These are phyloP conservation scores for Callaeas wilsoni DNA, from an alignment of 2,113 vertebrate genomes.

Conservation along the genomic window DNA sequence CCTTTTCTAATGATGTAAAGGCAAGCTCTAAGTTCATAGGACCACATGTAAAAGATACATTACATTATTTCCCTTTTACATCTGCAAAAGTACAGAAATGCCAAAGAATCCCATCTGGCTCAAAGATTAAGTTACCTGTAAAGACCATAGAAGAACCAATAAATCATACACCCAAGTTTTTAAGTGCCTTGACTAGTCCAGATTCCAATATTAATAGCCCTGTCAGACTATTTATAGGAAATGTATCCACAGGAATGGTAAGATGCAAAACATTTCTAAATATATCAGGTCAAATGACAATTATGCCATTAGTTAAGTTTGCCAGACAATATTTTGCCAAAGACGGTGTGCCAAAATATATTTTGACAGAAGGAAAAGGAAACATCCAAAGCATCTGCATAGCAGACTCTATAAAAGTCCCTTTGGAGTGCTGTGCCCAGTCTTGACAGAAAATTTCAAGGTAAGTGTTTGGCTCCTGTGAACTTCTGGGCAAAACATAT, in stretches of 20 bases:
- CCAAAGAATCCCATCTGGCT: background rate
- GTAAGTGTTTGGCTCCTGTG: constrained; percentile 28
- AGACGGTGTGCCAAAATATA: constrained; percentile 34
- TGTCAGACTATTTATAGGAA: constrained; percentile 36
- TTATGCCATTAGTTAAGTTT: constrained; percentile 37
- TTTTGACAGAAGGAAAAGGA: constrained; percentile 41
- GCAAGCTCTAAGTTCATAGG: background rate
- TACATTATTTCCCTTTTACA: background rate
- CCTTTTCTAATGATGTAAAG: background rate
- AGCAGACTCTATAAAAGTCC: constrained; percentile 49
- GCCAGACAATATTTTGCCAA: constrained; percentile 44
- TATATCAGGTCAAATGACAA: constrained; percentile 47
- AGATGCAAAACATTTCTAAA: constrained; percentile 47
- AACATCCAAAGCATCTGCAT: constrained; percentile 30
- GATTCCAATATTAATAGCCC: constrained; percentile 10
- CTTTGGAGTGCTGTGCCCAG: constrained; percentile 30
- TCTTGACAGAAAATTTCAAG: constrained; percentile 44
- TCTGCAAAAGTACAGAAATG: background rate
- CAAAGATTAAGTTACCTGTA: background rate
- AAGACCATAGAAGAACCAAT: background rate
- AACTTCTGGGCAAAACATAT: background rate
- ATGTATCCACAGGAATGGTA: background rate
- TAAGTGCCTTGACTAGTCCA: background rate
- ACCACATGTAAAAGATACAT: background rate
- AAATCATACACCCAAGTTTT: constrained; percentile 5